Percentiles rank a stretch among this genome's conserved stretches.
Conservation (phyloP, 1,140 invertebrate genomes). For the Marisa cornuarietis region DNA sequence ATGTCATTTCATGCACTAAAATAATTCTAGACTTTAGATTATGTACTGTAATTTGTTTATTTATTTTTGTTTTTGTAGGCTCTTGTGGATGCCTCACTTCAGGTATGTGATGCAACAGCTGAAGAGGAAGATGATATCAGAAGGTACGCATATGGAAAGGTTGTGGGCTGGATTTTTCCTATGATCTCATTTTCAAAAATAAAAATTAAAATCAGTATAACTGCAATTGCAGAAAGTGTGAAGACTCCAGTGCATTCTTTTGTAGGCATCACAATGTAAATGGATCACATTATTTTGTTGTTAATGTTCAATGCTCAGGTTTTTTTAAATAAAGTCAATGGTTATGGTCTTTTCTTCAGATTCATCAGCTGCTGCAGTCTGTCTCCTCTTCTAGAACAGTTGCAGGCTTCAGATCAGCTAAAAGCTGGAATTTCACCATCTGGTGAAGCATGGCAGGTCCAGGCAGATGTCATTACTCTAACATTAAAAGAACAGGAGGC, state of each 20-base stretch:
- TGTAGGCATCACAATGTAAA: background rate
- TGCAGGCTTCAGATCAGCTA: conserved; percentile 20
- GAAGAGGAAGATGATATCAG: conserved; percentile 34
- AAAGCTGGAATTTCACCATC: conserved; percentile 3
- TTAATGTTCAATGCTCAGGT: background rate
- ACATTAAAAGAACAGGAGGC: conserved; percentile 14
- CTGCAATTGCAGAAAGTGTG: too few species aligned
- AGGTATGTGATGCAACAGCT: conserved; percentile 25
- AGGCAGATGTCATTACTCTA: conserved; percentile 25
- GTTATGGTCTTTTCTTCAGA: conserved; percentile 19
- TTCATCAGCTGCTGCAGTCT: conserved; percentile 36
- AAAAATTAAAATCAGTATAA: too few species aligned
- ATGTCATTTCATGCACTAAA: too few species aligned
- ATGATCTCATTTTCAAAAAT: background rate
- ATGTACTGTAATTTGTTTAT: background rate
- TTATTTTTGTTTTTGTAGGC: conserved; percentile 20
- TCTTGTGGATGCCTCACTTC: conserved; percentile 31
- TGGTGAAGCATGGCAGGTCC: conserved; percentile 28
- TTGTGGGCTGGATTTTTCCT: background rate
- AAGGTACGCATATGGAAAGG: conserved; percentile 17
- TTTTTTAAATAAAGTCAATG: background rate
- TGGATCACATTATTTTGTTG: background rate
- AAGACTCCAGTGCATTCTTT: background rate
- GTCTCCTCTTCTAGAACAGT: conserved; percentile 29
- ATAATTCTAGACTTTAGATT: too few species aligned